Conservation (phyloP, 2,888 invertebrate genomes). For the Anticlea derivata region DNA sequence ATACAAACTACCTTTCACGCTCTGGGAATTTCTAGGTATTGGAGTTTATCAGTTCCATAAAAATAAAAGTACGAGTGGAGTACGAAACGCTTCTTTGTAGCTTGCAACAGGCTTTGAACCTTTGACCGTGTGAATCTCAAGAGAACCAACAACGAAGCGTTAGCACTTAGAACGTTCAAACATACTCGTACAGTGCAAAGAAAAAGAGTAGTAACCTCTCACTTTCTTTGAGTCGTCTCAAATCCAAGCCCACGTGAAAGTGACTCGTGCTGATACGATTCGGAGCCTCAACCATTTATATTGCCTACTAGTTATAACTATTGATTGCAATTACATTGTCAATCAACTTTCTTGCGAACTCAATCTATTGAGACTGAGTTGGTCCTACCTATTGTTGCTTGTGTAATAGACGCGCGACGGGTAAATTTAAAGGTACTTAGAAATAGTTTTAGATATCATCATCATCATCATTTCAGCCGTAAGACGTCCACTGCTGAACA, state of each 20-base stretch:
- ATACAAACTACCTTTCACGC: too few relatives aligned
- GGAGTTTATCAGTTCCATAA: too few relatives aligned
- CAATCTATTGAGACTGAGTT: constrained; percentile 9
- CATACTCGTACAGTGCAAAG: constrained; percentile 67
- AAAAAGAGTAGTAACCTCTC: constrained; percentile 70
- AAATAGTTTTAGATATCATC: too few relatives aligned
- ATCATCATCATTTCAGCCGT: too few relatives aligned
- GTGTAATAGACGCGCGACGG: too few relatives aligned
- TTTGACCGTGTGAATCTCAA: neutral
- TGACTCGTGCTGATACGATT: constrained; percentile 48
- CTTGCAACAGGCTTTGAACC: neutral
- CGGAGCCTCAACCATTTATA: constrained; percentile 51
- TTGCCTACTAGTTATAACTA: constrained; percentile 49
- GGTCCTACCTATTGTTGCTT: neutral
- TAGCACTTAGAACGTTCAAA: constrained; percentile 49
- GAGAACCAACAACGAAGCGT: neutral
- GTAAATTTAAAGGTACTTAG: too few relatives aligned
- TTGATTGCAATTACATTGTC: constrained; percentile 52
- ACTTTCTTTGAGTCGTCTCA: constrained; percentile 71
- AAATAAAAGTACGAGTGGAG: too few relatives aligned
- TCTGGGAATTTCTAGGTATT: too few relatives aligned
- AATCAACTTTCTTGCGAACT: constrained; percentile 57
- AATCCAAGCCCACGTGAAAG: constrained; percentile 71
- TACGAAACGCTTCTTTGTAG: too few relatives aligned
- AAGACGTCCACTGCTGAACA: too few relatives aligned